Percentiles rank a stretch among this genome's conserved stretches.
Evolutionary conservation across 1,140 invertebrate species (phyloP).

Genomic region (Heterodera carotae): DNA sequence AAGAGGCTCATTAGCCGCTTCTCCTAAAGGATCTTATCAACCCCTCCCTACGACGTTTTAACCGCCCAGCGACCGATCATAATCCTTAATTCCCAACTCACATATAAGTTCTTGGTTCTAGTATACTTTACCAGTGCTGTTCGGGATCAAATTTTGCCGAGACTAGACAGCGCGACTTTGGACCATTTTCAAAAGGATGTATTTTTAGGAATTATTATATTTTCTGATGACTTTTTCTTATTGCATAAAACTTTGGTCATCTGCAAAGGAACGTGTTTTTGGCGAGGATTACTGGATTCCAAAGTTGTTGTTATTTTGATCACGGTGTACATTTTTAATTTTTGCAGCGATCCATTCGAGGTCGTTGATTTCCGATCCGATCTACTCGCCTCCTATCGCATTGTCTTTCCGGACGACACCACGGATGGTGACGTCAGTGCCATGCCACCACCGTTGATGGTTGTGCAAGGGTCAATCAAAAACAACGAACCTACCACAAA

Average conservation of each 20-base stretch:
- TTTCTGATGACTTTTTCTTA: too few relatives aligned
- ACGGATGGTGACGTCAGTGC: neutral
- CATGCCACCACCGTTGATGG: neutral
- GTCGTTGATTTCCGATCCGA: slow-evolving; percentile 25
- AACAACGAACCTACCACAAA: neutral
- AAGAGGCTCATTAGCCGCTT: too few relatives aligned
- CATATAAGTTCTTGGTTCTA: too few relatives aligned
- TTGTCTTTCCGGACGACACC: slow-evolving; percentile 11
- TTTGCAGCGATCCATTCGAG: slow-evolving; percentile 18
- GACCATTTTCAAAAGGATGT: too few relatives aligned
- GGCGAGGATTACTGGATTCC: slow-evolving; percentile 31
- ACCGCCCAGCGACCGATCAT: too few relatives aligned
- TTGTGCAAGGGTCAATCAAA: slow-evolving; percentile 22
- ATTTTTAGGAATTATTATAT: too few relatives aligned
- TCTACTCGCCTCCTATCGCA: neutral
- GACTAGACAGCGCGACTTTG: too few relatives aligned
- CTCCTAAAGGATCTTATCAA: too few relatives aligned
- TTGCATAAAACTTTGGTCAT: slow-evolving; percentile 19
- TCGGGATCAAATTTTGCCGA: too few relatives aligned
- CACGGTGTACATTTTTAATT: neutral
- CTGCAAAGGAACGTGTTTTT: slow-evolving; percentile 16
- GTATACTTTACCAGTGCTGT: too few relatives aligned
- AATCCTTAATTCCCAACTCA: too few relatives aligned
- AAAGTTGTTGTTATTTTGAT: slow-evolving; percentile 1
- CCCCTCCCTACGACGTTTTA: too few relatives aligned